Base-by-base conservation (phyloP, 2,113 vertebrate genomes). In the Pterocles orientalis region DNA sequence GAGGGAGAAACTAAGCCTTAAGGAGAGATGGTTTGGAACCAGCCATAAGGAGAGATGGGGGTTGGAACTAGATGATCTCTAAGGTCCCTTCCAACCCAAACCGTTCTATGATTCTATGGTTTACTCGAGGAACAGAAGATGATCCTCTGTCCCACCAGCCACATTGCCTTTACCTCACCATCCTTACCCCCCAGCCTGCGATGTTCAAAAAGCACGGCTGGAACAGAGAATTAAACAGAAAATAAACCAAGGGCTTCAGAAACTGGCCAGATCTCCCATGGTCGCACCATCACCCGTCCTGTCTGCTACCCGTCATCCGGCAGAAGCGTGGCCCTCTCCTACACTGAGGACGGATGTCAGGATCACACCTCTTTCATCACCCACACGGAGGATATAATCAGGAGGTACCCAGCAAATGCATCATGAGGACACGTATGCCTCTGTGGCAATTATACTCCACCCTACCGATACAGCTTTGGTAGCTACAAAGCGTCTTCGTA, bases 391-490 rank as follows among this genome's bases (percentile, higher is more conserved):
- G 82, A 69, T 72, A 26, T 28, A 51, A 94, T 90, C 73, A 84
- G 82, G 72, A 80, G 51, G 41, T 53, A 73, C 43, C 5, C 7
- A 83, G 68, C 86, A 57, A 50, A 51, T 0, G 5, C 60, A 47
- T 34, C 71, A 60, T 13, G 53, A 56, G 57, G 76, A 65, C 61
- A 61, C 6, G 5, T n/a, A n/a, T 13, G 14, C 17, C 53, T 84
- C 54, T 43, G 68, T 81, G 79, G 73, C 64, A 94, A 92, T 90
- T 21, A 57, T 15, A 19, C 92, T 48, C 86, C 95, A 85, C 92
- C 95, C 92, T 72, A 1, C 82, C 17, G 53, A 23, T 31, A 23
- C n/a, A 51, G 19, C 84, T 62, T 20, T 19, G 8, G 43, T 14
- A 69, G 84, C 81, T 81, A 20, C 36, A 36, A 25, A 34, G n/a